Base-by-base conservation (phyloP, 2,113 vertebrate species). In the Cyanoliseus patagonus region DNA sequence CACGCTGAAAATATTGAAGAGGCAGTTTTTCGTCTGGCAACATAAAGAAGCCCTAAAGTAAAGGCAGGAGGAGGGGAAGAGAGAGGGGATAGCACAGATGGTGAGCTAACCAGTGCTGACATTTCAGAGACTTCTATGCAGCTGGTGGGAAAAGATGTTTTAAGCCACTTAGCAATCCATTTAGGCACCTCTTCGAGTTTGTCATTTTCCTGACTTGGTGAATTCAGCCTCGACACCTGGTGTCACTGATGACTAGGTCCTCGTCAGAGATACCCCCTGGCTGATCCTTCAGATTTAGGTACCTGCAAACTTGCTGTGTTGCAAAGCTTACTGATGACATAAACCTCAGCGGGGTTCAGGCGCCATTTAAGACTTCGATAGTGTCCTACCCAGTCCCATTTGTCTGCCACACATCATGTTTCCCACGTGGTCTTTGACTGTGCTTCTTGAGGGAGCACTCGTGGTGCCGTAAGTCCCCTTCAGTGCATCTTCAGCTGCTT, bases 31-130 rank as follows among this genome's bases (percentile, higher is more conserved):
- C 67, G 87, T 92, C 75, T 83, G 47, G 88, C 84, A 97, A 88
- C 86, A 93, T 92, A 91, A 94, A 96, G 83, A 83, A 93, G 80
- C 41, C 94, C 96, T 92, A 96, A 96, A 97, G 96, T 95, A 95
- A 95, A 92, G 83, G 84, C 41, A 1, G 75, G 94, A 92, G 85
- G 85, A 70, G 52, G 66, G 81, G 42, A 53, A 74, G 55, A 52
- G 47, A 33, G 39, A 72, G 47, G n/a, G 63, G 73, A 39, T 92
- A 91, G 87, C 92, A 76, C 96, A 97, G 95, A 95, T 97, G 94
- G 94, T 76, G 77, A 82, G 46, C 69, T 89, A 86, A 88, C 68
- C 61, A 83, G 66, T 3, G 0, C 55, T 97, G 96, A 92, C 92
- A 96, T 95, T 97, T 97, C 57, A 78, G 90, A 79, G 88, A 69